phyloP scores from a whole-genome alignment of 2,113 vertebrate species.

The Ptychochromis oligacanthus region DNA sequence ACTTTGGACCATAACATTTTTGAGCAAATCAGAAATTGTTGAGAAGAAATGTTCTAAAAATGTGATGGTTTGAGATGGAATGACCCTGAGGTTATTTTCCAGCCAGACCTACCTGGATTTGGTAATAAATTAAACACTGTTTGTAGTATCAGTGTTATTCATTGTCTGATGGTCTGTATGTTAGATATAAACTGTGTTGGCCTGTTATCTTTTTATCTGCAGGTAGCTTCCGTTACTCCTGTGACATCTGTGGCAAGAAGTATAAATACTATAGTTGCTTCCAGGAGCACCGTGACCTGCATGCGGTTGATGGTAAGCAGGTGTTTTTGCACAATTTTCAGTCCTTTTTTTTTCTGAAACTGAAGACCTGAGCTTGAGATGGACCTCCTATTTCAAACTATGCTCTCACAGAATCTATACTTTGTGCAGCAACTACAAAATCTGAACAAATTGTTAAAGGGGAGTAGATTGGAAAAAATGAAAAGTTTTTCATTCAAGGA shows the following conservation, averaged over 20 bases:
- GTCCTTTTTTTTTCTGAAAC: neutral
- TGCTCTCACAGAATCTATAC: neutral
- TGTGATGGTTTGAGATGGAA: too few species aligned
- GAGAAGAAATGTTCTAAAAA: too few species aligned
- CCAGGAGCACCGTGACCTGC: slow-evolving; percentile 97
- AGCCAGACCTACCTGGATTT: neutral
- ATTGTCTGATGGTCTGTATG: neutral
- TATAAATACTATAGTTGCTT: slow-evolving; percentile 99
- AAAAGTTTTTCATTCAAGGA: neutral
- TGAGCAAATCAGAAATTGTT: too few species aligned
- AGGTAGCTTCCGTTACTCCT: slow-evolving; percentile 97
- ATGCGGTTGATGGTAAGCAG: slow-evolving; percentile 92
- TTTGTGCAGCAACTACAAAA: neutral
- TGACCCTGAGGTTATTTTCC: neutral
- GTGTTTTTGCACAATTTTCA: slow-evolving; percentile 21
- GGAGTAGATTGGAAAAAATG: neutral
- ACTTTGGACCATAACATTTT: too few species aligned
- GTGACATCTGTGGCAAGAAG: slow-evolving; percentile 99
- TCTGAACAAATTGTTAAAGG: neutral
- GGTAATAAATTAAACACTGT: neutral
- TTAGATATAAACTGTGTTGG: neutral
- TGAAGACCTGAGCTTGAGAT: neutral
- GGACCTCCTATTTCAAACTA: neutral
- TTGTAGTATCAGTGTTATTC: neutral
- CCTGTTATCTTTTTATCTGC: slow-evolving; percentile 64